A percentile compares a stretch with the other conserved stretches of the same genome.
phyloP scores from a whole-genome alignment of 1,140 invertebrate species.

The Monochamus saltuarius region DNA sequence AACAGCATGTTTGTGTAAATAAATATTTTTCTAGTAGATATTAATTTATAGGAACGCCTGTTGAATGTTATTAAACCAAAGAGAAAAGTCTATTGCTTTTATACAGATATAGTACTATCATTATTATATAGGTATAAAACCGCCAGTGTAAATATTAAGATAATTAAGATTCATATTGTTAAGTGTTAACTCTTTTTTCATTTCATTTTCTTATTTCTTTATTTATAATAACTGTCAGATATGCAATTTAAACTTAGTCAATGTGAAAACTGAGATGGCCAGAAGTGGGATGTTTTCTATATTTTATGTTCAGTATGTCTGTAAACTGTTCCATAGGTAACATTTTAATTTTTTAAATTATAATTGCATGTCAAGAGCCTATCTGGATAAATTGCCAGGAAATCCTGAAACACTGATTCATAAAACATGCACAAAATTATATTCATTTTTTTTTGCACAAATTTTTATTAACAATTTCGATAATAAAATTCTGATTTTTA shows the following conservation, averaged over 20 bases:
- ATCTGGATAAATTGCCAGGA: too few relatives aligned
- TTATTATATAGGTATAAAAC: slow-evolving; percentile 27
- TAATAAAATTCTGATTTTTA: slow-evolving; percentile 10
- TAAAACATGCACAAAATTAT: slow-evolving; percentile 5
- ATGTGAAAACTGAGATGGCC: too few relatives aligned
- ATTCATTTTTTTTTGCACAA: background rate
- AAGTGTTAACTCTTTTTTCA: slow-evolving; percentile 6
- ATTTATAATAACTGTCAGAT: too few relatives aligned
- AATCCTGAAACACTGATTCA: too few relatives aligned
- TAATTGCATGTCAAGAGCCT: too few relatives aligned
- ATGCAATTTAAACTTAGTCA: too few relatives aligned
- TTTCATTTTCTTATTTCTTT: background rate
- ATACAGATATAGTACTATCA: slow-evolving; percentile 24
- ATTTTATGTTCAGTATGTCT: too few relatives aligned
- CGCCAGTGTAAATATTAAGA: slow-evolving; percentile 26
- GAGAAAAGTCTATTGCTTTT: slow-evolving; percentile 31
- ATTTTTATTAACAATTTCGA: background rate
- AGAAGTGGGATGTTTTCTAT: too few relatives aligned
- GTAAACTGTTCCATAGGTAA: too few relatives aligned
- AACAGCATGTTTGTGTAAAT: slow-evolving; percentile 40
- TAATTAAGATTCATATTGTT: slow-evolving; percentile 23
- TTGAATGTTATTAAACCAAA: slow-evolving; percentile 38
- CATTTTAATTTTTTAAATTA: too few relatives aligned
- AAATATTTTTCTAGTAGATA: slow-evolving; percentile 37
- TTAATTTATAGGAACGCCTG: slow-evolving; percentile 27